These are phyloP conservation scores for Drymodes brunneopygia DNA, from an alignment of 2,113 vertebrate species.

Conservation along the genomic window DNA sequence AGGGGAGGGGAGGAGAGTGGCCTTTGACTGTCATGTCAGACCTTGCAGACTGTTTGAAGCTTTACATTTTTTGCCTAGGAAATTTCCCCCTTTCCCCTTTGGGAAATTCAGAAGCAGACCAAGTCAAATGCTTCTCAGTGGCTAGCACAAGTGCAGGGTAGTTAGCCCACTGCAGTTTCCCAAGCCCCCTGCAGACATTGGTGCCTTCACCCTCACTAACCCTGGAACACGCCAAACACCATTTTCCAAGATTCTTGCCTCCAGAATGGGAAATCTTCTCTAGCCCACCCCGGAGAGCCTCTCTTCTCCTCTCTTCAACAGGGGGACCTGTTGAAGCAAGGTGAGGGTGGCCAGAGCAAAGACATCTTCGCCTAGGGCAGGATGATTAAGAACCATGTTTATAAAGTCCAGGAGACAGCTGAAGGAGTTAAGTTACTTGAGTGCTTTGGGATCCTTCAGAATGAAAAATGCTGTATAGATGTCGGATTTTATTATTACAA, in stretches of 20 bases:
- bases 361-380: accelerated
- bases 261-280: not conserved
- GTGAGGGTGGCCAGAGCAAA: not conserved
- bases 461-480: conserved; percentile 39
- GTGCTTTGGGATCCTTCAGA: conserved; percentile 24
- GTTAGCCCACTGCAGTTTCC: not conserved
- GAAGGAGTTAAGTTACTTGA: conserved; percentile 38
- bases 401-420: conserved; percentile 4
- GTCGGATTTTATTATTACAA: conserved; percentile 34
- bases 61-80: not conserved
- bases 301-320: not conserved
- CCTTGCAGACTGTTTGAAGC: not conserved
- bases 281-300: not conserved
- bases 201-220: accelerated
- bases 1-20: not conserved
- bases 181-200: not conserved
- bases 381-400: not conserved
- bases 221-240: not conserved
- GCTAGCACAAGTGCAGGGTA: not conserved
- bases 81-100: too few species aligned
- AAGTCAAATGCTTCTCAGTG: not conserved
- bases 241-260: not conserved
- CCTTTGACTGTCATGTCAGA: not conserved
- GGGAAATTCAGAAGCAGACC: not conserved
- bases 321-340: accelerated